Conservation (phyloP, 1,140 invertebrate species). For the Heliothis virescens region DNA sequence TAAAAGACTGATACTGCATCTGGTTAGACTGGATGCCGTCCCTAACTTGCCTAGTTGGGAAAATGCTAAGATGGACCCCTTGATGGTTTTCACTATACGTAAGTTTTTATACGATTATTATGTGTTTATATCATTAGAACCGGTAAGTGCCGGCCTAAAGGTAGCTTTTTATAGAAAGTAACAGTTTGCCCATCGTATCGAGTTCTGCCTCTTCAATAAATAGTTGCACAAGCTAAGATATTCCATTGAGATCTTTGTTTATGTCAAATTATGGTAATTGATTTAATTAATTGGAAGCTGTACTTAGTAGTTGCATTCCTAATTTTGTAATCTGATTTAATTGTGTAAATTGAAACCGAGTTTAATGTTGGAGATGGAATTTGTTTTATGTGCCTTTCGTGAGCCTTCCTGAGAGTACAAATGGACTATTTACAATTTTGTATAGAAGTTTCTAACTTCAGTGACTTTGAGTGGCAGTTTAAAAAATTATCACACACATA, state of each 20-base stretch:
- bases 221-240: slow-evolving; percentile 17
- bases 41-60: slow-evolving; percentile 1
- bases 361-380: neutral
- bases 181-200: neutral
- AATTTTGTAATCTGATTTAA: slow-evolving; percentile 17
- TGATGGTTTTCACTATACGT: neutral
- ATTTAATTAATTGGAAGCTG: slow-evolving; percentile 13
- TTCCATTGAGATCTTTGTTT: slow-evolving; percentile 21
- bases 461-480: too few relatives aligned
- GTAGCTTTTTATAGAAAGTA: slow-evolving; percentile 19
- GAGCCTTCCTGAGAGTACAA: too few relatives aligned
- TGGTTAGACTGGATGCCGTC: slow-evolving; percentile 5
- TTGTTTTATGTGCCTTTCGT: too few relatives aligned
- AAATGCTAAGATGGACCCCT: neutral
- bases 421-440: too few relatives aligned
- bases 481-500: too few relatives aligned
- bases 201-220: neutral
- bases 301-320: neutral
- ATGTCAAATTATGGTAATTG: slow-evolving; percentile 34
- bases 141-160: neutral
- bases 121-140: neutral
- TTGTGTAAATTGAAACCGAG: neutral
- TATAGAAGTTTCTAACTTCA: too few relatives aligned
- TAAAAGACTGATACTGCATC: slow-evolving; percentile 11
- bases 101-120: neutral